These are phyloP conservation scores for Neomonachus schauinslandi DNA, from an alignment of 2,113 vertebrate species.

Conservation along the genomic window DNA sequence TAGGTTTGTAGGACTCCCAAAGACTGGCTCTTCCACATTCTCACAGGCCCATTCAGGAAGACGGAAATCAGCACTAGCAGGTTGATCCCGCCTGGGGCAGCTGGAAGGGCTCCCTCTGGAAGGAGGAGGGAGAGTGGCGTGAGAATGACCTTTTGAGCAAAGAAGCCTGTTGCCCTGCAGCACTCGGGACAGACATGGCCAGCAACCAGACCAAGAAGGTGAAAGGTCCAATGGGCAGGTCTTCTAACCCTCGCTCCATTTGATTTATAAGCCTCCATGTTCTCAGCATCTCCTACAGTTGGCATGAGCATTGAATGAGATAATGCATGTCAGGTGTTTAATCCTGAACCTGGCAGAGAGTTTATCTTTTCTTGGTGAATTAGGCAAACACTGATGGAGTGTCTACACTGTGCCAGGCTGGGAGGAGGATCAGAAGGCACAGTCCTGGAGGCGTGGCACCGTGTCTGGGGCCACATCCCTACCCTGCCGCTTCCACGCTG, in stretches of 20 bases:
- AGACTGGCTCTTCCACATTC: not conserved
- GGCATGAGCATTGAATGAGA: not conserved
- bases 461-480: not conserved
- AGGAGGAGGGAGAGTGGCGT: too few relatives aligned
- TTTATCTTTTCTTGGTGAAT: not conserved
- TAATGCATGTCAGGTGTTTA: not conserved
- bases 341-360: not conserved
- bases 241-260: not conserved
- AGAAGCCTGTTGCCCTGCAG: not conserved
- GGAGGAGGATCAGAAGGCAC: not conserved
- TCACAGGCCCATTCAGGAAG: too few relatives aligned
- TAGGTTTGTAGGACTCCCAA: not conserved
- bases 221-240: rapidly evolving
- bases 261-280: not conserved
- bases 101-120: not conserved
- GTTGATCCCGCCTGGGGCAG: not conserved
- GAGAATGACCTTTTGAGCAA: not conserved
- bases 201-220: not conserved
- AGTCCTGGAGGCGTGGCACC: not conserved
- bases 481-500: not conserved
- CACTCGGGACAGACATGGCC: too few relatives aligned
- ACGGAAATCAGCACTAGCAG: not conserved
- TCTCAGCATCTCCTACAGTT: not conserved
- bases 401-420: not conserved
- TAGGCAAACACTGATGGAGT: not conserved